Conservation (phyloP, 2,888 invertebrate species). For the Choreutis nemorana region DNA sequence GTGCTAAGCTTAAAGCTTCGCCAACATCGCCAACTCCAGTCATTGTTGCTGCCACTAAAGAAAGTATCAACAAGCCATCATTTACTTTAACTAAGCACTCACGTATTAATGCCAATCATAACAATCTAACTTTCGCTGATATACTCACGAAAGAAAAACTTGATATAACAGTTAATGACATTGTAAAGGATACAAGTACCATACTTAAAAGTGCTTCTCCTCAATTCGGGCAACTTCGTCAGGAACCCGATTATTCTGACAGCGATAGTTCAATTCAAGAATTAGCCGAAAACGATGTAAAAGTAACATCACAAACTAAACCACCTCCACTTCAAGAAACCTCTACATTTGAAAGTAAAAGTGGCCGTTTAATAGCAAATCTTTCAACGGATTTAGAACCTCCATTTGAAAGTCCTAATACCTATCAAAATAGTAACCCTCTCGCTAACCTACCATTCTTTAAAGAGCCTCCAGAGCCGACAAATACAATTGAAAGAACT, state of each 20-base stretch:
- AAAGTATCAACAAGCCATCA: conserved; percentile 17
- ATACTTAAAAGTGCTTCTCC: conserved; percentile 33
- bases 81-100: conserved; percentile 24
- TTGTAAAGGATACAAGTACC: conserved; percentile 43
- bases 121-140: conserved; percentile 46
- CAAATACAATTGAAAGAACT: conserved; percentile 51
- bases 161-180: conserved; percentile 42
- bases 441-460: conserved; percentile 39
- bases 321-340: no score
- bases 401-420: conserved; percentile 24
- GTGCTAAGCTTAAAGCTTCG: conserved; percentile 20
- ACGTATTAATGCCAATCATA: conserved; percentile 21
- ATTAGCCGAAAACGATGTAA: conserved; percentile 37
- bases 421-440: conserved; percentile 26
- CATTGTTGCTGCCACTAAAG: conserved; percentile 14
- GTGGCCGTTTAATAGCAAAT: conserved; percentile 24
- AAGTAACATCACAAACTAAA: conserved; percentile 28
- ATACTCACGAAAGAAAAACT: conserved; percentile 50
- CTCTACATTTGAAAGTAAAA: conserved; percentile 23
- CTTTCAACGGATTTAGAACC: conserved; percentile 38
- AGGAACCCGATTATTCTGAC: conserved; percentile 23
- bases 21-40: conserved; percentile 22
- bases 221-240: conserved; percentile 23
- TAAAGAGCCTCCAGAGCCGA: conserved; percentile 31
- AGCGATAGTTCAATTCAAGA: conserved; percentile 25